phyloP scores from a whole-genome alignment of 2,888 invertebrate genomes.

The Conistra vaccinii region DNA sequence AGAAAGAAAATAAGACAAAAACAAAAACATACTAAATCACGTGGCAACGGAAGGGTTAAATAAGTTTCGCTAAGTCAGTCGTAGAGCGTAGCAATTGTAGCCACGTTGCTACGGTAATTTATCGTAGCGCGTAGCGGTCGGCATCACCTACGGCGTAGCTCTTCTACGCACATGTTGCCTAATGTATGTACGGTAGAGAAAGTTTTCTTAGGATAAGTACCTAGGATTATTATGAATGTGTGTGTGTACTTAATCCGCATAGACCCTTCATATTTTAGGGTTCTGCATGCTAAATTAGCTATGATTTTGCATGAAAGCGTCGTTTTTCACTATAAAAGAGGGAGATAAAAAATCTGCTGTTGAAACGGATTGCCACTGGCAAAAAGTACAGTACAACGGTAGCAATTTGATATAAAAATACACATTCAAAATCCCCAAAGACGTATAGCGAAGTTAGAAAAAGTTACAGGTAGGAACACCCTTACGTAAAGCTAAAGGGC shows the following conservation, averaged over 20 bases:
- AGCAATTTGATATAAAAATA: conserved; percentile 28
- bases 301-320: neutral
- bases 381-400: conserved; percentile 10
- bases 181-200: conserved; percentile 63
- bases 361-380: neutral
- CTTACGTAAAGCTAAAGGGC: conserved; percentile 33
- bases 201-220: conserved; percentile 67
- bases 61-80: conserved; percentile 59
- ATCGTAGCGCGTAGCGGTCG: conserved; percentile 64
- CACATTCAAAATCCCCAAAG: conserved; percentile 44
- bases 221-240: conserved; percentile 52
- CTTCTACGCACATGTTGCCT: conserved; percentile 66
- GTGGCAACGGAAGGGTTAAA: conserved; percentile 51
- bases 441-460: conserved; percentile 33
- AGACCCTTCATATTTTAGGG: conserved; percentile 23
- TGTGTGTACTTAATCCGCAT: conserved; percentile 39
- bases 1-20: conserved; percentile 51
- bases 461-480: conserved; percentile 54
- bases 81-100: conserved; percentile 58
- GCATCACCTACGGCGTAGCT: conserved; percentile 66
- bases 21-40: conserved; percentile 60
- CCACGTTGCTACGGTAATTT: conserved; percentile 61
- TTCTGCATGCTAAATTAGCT: conserved; percentile 10
- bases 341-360: neutral
- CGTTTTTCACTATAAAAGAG: neutral